Evolutionary conservation across 2,113 vertebrate species (phyloP), one percentile per base, ranked within the genome.

Genomic region (Barnardius zonarius): DNA sequence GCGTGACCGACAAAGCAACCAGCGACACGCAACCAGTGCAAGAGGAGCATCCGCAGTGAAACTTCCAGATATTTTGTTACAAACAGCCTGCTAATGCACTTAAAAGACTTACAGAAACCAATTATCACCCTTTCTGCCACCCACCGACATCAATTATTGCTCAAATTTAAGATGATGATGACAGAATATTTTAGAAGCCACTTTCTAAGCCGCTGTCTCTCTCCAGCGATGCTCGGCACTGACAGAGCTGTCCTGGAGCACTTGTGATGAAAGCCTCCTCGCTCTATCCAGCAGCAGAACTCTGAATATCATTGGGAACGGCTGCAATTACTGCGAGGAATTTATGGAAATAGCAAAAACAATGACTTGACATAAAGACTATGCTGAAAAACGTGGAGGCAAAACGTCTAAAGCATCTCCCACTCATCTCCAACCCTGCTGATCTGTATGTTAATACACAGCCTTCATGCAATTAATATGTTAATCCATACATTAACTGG

Each of bases 91-190:
- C 81, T 90, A 88, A 95, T 55, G 95, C 96, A 96, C 95, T 95
- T 94, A 82, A 54, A 85, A 95, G 93, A 93, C 86, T 95, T 93
- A 94, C 92, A 94, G 80, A 93, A 96, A 95, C 93, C 93, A 97
- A 96, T 97, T 97, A 96, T 86, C 93, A 81, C 84, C 73, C 94
- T 83, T 97, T 93, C 88, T 94, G 86, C 94, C 96, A 95, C 96
- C 96, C 94, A 96, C 90, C 5, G 17, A 78, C 93, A 97, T 86
- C 96, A 97, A 94, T 95, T 97, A 96, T 78, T 95, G 86, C 88
- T 95, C 87, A 92, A 75, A 95, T 95, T 90, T 84, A 90, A 97
- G 94, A 95, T 31, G 90, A 94, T 86, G 95, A 95, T 86, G 95
- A 95, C 94, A 95, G 87, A 95, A 91, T 43, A 91, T 88, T 95